phyloP scores from a whole-genome alignment of 2,888 invertebrate genomes.

The Drosophila tripunctata region DNA sequence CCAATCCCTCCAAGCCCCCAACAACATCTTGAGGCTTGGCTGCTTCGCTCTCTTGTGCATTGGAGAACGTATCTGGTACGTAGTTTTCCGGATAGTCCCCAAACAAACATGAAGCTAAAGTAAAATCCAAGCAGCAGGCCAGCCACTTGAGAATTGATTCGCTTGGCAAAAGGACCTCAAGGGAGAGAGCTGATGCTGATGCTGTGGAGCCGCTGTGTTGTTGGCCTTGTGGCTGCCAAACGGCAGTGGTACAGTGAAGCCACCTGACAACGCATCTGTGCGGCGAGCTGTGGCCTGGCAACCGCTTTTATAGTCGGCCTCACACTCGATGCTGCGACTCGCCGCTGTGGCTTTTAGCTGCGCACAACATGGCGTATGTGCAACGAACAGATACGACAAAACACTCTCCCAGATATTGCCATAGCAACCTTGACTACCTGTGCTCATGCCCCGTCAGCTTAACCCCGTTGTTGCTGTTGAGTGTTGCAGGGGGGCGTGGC shows the following conservation, averaged over 20 bases:
- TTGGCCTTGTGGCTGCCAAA: constrained; percentile 53
- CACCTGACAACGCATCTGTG: constrained; percentile 73
- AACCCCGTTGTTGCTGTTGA: constrained; percentile 35
- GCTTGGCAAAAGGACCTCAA: constrained; percentile 17
- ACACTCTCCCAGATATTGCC: constrained; percentile 73
- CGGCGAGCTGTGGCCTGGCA: constrained; percentile 67
- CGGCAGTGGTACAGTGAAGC: constrained; percentile 28
- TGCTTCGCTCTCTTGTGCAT: neutral
- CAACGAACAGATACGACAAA: constrained; percentile 40
- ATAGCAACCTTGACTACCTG: constrained; percentile 79
- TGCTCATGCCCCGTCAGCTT: constrained; percentile 72
- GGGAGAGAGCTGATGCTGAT: constrained; percentile 16
- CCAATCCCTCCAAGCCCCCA: neutral
- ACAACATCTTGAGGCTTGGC: too few relatives aligned
- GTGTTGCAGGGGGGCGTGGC: constrained; percentile 7
- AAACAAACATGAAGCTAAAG: constrained; percentile 35
- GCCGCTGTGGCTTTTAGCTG: constrained; percentile 49
- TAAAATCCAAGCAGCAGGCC: constrained; percentile 35
- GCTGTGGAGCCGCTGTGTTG: constrained; percentile 17
- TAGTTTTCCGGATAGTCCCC: constrained; percentile 27
- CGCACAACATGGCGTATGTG: constrained; percentile 77
- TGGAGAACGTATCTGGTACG: constrained; percentile 6
- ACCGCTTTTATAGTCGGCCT: constrained; percentile 71
- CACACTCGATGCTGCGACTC: constrained; percentile 13
- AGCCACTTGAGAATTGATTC: constrained; percentile 57